Conservation (phyloP, 2,888 invertebrate genomes). For the Digitonthophagus gazella region DNA sequence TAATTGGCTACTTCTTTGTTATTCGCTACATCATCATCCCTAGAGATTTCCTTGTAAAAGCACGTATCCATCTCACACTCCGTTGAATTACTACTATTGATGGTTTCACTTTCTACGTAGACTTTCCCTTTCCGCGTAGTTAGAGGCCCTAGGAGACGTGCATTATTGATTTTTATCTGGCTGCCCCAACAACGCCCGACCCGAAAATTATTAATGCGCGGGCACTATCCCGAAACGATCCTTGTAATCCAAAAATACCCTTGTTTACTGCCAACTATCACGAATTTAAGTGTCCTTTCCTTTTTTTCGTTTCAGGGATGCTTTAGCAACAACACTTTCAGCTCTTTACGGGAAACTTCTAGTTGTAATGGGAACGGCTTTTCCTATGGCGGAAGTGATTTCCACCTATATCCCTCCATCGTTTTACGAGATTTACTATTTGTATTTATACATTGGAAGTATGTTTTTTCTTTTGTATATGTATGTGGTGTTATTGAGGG, state of each 20-base stretch:
- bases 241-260: neutral
- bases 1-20: constrained; percentile 11
- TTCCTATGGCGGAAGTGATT: constrained; percentile 95
- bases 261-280: neutral
- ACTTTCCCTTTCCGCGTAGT: constrained; percentile 16
- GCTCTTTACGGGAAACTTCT: constrained; percentile 91
- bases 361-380: constrained; percentile 92
- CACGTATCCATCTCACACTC: too few relatives aligned
- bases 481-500: constrained; percentile 69
- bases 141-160: constrained; percentile 2
- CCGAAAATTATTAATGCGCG: constrained; percentile 6
- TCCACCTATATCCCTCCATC: constrained; percentile 92
- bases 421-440: constrained; percentile 77
- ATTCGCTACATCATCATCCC: neutral
- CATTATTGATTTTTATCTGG: constrained; percentile 28
- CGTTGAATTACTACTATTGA: neutral
- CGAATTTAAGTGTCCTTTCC: too few relatives aligned
- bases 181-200: constrained; percentile 1
- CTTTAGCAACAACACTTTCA: constrained; percentile 84
- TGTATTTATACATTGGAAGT: constrained; percentile 68
- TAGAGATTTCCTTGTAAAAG: neutral
- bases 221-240: constrained; percentile 1
- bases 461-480: constrained; percentile 68
- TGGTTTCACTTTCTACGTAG: constrained; percentile 11
- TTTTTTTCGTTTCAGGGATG: constrained; percentile 80